These are phyloP conservation scores for Etheostoma cragini DNA, from an alignment of 2,113 vertebrate genomes.

Conservation along the genomic window DNA sequence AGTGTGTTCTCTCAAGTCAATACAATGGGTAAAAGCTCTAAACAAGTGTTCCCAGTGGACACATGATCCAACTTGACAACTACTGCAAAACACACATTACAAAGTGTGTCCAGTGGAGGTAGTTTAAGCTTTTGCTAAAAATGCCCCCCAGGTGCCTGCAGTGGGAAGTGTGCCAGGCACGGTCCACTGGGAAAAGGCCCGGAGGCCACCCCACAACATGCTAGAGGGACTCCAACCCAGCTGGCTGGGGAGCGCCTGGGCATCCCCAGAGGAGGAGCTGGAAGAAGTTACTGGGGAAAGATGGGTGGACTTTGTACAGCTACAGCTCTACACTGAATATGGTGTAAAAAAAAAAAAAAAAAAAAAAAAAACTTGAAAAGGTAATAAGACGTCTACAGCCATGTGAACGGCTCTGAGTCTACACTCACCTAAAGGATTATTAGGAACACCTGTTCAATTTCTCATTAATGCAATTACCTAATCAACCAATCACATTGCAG, in stretches of 20 bases:
- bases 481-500: too few relatives aligned
- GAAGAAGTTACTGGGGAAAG: background rate
- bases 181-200: conserved; percentile 51
- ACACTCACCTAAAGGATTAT: too few relatives aligned
- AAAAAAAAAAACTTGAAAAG: too few relatives aligned
- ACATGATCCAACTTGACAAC: conserved; percentile 43
- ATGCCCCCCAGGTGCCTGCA: conserved; percentile 31
- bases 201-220: conserved; percentile 34
- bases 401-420: too few relatives aligned
- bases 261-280: background rate
- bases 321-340: background rate
- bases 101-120: conserved; percentile 31
- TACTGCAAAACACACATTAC: conserved; percentile 45
- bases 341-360: background rate
- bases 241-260: conserved; percentile 32
- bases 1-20: conserved; percentile 38
- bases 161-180: conserved; percentile 32
- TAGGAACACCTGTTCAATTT: too few relatives aligned
- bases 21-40: conserved; percentile 20
- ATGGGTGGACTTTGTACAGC: background rate
- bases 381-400: too few relatives aligned
- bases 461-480: too few relatives aligned
- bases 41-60: conserved; percentile 36
- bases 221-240: conserved; percentile 45
- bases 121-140: conserved; percentile 40